These are phyloP conservation scores for Aphidoletes aphidimyza DNA, from an alignment of 2,888 invertebrate genomes.

Conservation along the genomic window DNA sequence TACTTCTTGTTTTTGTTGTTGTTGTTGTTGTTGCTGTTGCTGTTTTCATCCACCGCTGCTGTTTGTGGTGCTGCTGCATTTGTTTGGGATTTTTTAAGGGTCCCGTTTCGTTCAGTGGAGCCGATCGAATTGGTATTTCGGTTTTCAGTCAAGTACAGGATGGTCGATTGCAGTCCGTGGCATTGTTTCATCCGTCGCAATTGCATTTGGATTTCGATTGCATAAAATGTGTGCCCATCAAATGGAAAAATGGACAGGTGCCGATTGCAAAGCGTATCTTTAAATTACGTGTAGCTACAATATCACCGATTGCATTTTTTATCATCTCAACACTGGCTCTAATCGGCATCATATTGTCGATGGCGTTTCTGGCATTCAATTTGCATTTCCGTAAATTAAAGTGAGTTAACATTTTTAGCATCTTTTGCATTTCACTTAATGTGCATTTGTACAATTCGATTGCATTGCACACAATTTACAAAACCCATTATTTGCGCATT, in stretches of 20 bases:
- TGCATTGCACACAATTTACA: too few relatives aligned
- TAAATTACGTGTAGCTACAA: slow-evolving; percentile 79
- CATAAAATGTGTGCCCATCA: slow-evolving; percentile 73
- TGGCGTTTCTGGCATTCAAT: slow-evolving; percentile 83
- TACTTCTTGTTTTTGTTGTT: background rate
- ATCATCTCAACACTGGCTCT: slow-evolving; percentile 78
- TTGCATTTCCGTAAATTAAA: slow-evolving; percentile 84
- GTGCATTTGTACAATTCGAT: too few relatives aligned
- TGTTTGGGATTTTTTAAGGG: slow-evolving; percentile 71
- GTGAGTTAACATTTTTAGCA: slow-evolving; percentile 67
- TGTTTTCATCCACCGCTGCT: background rate
- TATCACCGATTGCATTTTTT: slow-evolving; percentile 80
- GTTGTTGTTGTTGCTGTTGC: background rate
- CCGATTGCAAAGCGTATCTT: slow-evolving; percentile 83
- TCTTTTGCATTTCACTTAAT: background rate
- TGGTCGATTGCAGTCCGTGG: slow-evolving; percentile 77
- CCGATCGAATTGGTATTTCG: slow-evolving; percentile 87
- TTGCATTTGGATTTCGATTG: slow-evolving; percentile 76
- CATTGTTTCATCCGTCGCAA: slow-evolving; percentile 75
- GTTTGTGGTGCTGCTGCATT: slow-evolving; percentile 58
- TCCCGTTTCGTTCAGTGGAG: slow-evolving; percentile 87
- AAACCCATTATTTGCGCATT: background rate
- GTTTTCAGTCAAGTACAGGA: slow-evolving; percentile 90
- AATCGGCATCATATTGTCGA: slow-evolving; percentile 78
- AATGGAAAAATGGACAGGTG: slow-evolving; percentile 81